These are phyloP conservation scores for Semicossyphus pulcher DNA, from an alignment of 2,113 vertebrate genomes.

Conservation along the genomic window DNA sequence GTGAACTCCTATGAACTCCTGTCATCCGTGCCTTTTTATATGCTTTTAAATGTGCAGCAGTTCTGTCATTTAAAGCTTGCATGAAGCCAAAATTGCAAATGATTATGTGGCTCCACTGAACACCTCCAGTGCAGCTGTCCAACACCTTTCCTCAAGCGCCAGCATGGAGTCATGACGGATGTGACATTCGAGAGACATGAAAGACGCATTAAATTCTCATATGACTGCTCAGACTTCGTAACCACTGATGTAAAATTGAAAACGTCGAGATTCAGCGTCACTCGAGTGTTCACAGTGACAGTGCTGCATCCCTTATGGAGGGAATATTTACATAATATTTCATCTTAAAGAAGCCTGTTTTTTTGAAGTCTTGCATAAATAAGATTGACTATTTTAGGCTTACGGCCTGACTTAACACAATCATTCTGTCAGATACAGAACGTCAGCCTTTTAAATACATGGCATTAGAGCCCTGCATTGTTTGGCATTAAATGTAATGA, in stretches of 20 bases:
- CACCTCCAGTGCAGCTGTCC: slow-evolving; percentile 54
- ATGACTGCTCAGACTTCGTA: not conserved
- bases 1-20: too few relatives aligned
- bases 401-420: not conserved
- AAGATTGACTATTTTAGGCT: slow-evolving; percentile 1
- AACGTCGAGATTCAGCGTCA: slow-evolving; percentile 5
- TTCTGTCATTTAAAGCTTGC: slow-evolving; percentile 32
- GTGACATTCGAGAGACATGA: slow-evolving; percentile 20
- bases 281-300: not conserved
- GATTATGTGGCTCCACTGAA: slow-evolving; percentile 23
- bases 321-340: not conserved
- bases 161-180: slow-evolving; percentile 14
- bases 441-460: slow-evolving; percentile 2
- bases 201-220: slow-evolving; percentile 17
- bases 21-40: slow-evolving; percentile 35
- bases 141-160: slow-evolving; percentile 22
- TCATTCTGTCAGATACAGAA: not conserved
- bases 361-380: not conserved
- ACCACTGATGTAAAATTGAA: slow-evolving; percentile 4
- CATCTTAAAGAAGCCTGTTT: not conserved
- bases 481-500: not conserved
- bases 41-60: slow-evolving; percentile 33
- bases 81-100: slow-evolving; percentile 34
- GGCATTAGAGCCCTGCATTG: not conserved
- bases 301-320: not conserved